Percentiles rank a stretch among this genome's conserved stretches.
These are phyloP conservation scores for Bos indicus DNA, from an alignment of 2,113 vertebrate genomes.

Conservation along the genomic window DNA sequence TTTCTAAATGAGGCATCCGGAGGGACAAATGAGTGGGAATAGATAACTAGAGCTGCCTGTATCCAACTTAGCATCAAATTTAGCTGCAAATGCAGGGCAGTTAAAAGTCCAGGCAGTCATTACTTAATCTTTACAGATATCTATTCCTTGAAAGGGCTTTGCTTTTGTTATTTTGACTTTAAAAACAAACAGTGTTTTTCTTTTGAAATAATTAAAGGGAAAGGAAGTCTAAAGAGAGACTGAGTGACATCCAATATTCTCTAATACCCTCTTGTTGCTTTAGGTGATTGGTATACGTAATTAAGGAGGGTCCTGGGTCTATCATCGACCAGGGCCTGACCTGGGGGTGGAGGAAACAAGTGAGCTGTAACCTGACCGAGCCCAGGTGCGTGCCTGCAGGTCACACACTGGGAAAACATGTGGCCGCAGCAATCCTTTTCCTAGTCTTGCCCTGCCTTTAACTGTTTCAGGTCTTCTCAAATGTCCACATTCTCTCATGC, in stretches of 20 bases:
- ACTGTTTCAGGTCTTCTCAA: slow-evolving; percentile 76
- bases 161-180: slow-evolving; percentile 64
- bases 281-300: slow-evolving; percentile 78
- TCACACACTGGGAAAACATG: slow-evolving; percentile 87
- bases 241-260: slow-evolving; percentile 79
- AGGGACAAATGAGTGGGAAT: slow-evolving; percentile 50
- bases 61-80: slow-evolving; percentile 67
- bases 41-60: slow-evolving; percentile 49
- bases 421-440: slow-evolving; percentile 77
- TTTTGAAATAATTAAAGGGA: slow-evolving; percentile 79
- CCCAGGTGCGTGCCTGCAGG: slow-evolving; percentile 98
- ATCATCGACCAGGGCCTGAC: slow-evolving; percentile 91
- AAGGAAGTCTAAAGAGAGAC: slow-evolving; percentile 74
- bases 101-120: slow-evolving; percentile 6
- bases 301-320: slow-evolving; percentile 83
- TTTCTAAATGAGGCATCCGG: slow-evolving; percentile 73
- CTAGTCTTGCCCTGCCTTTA: slow-evolving; percentile 84
- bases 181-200: slow-evolving; percentile 73
- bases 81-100: slow-evolving; percentile 59
- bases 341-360: slow-evolving; percentile 80
- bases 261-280: slow-evolving; percentile 78
- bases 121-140: slow-evolving; percentile 37
- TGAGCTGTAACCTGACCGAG: slow-evolving; percentile 92
- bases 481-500: not conserved
- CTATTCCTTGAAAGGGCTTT: slow-evolving; percentile 28